Evolutionary conservation across 92 coral and sea anemone genomes (phyloP).

Genomic region (Hydrozoanthus gracilis): DNA sequence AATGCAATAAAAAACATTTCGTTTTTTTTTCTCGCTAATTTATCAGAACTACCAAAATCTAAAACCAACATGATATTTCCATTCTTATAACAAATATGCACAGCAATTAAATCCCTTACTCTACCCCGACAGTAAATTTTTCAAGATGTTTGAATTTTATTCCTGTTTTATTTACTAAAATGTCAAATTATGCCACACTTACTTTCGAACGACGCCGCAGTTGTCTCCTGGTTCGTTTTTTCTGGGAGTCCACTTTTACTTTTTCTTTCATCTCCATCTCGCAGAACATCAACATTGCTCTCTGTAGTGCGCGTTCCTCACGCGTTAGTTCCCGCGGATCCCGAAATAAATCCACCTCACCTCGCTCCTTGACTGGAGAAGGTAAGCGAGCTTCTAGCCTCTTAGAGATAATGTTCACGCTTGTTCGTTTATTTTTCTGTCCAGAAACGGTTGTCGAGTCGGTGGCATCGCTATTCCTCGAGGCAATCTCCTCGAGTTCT

Average conservation of each 20-base stretch:
- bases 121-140: no score
- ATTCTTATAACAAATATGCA: no score
- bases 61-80: no score
- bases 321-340: constrained; percentile 98
- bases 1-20: no score
- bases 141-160: no score
- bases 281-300: constrained; percentile 93
- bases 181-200: not conserved
- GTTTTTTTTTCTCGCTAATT: no score
- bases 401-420: constrained; percentile 29
- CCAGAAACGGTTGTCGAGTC: not conserved
- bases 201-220: constrained; percentile 46
- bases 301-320: constrained; percentile 97
- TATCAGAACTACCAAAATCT: no score
- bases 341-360: constrained; percentile 85
- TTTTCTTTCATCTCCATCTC: constrained; percentile 82
- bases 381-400: constrained; percentile 38
- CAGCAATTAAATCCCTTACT: no score
- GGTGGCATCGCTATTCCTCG: not conserved
- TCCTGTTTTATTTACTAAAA: no score
- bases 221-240: constrained; percentile 26
- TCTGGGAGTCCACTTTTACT: constrained; percentile 39
- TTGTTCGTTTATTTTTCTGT: constrained; percentile 26
- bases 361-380: constrained; percentile 57
- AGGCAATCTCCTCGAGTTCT: constrained; percentile 23